A percentile compares a stretch with the other conserved stretches of the same genome.
Conservation (phyloP, 2,888 invertebrate genomes). For the Eupeodes latifasciatus region DNA sequence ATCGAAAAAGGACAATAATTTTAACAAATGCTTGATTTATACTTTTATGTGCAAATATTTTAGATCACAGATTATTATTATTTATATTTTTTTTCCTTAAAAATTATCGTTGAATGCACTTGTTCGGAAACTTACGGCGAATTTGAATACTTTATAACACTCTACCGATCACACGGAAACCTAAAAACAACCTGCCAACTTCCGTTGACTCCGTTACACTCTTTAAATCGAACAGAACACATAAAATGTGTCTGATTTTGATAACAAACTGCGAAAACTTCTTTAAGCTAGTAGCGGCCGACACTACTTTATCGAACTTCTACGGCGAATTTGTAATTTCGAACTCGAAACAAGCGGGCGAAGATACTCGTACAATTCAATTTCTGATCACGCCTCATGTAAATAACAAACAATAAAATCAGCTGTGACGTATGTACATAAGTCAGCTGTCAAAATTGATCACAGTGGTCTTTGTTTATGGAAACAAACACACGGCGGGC, state of each 20-base stretch:
- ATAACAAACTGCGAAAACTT: neutral
- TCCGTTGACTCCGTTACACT: neutral
- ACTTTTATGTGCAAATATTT: neutral
- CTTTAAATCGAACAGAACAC: neutral
- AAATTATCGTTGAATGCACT: neutral
- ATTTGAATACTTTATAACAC: neutral
- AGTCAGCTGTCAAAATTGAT: neutral
- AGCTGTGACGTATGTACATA: neutral
- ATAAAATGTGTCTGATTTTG: neutral
- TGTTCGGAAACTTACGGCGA: neutral
- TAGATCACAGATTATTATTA: neutral
- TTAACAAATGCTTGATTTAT: neutral
- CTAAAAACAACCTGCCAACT: neutral
- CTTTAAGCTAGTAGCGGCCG: too few species aligned
- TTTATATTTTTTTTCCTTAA: too few species aligned
- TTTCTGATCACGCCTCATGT: neutral
- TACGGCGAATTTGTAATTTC: slow-evolving; percentile 4
- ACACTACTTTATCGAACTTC: neutral
- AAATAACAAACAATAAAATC: neutral
- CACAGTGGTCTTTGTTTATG: neutral
- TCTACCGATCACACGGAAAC: neutral
- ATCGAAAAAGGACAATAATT: neutral
- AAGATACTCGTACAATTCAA: neutral
- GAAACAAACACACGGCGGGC: neutral
- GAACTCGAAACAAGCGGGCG: slow-evolving; percentile 3